Evolutionary conservation across 2,888 invertebrate genomes (phyloP).

Genomic region (Penaeus monodon): DNA sequence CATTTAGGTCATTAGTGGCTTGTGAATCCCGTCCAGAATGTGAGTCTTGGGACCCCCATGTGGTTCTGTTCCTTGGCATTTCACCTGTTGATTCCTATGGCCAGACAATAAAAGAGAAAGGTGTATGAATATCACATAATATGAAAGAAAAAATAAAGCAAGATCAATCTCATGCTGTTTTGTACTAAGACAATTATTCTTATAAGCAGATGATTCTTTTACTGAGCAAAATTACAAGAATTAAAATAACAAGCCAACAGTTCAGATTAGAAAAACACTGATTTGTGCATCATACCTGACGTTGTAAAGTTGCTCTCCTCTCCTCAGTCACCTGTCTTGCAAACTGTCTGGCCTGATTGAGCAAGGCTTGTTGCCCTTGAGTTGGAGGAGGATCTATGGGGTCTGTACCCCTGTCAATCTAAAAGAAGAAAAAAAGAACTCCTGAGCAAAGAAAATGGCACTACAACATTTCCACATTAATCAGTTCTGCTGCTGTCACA

Average conservation of each 20-base stretch:
- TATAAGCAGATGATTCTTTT: no score
- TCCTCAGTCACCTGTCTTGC: conserved; percentile 46
- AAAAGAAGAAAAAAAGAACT: conserved; percentile 53
- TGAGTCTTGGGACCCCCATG: conserved; percentile 19
- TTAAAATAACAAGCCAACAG: no score
- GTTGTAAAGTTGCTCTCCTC: conserved; percentile 4
- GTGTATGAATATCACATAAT: no score
- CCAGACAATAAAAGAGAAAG: no score
- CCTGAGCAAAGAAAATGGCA: no score
- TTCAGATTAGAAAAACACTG: neutral
- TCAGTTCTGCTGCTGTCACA: no score
- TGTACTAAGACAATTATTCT: no score
- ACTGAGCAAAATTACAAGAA: no score
- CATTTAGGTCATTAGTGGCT: conserved; percentile 12
- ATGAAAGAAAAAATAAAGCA: no score
- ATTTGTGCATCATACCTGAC: conserved; percentile 10
- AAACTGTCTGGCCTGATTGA: conserved; percentile 49
- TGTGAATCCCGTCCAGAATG: conserved; percentile 32
- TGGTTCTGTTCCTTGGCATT: conserved; percentile 4
- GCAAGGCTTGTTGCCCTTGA: conserved; percentile 17
- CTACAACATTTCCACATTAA: no score
- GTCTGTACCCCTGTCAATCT: conserved; percentile 81
- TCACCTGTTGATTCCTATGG: conserved; percentile 10
- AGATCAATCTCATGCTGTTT: no score
- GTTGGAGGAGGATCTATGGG: conserved; percentile 75